These are phyloP conservation scores for Megaustenia siamemsis DNA, from an alignment of 2,888 invertebrate genomes.

Conservation along the genomic window DNA sequence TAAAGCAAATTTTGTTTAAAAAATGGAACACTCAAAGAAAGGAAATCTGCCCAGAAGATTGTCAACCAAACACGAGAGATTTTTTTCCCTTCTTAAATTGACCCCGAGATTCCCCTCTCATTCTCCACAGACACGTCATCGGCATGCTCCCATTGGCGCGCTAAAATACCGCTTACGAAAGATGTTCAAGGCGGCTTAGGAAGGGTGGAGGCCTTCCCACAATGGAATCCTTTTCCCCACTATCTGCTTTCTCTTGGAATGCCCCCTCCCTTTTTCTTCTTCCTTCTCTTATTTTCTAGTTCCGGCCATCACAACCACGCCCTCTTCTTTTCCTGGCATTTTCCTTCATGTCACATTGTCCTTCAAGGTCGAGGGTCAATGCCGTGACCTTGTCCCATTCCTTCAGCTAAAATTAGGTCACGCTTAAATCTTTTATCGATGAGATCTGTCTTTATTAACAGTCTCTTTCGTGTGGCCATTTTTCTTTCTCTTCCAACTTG, in stretches of 20 bases:
- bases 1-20: no score
- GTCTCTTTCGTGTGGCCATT: background rate
- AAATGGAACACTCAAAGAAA: no score
- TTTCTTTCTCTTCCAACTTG: background rate
- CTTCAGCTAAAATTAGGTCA: background rate
- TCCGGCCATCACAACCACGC: background rate
- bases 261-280: background rate
- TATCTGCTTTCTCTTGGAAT: background rate
- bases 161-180: conserved; percentile 17
- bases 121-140: background rate
- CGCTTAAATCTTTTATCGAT: background rate
- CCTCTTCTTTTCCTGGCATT: background rate
- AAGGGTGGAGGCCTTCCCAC: background rate
- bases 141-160: background rate
- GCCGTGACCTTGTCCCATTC: background rate
- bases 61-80: no score
- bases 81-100: no score
- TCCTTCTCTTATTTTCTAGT: background rate
- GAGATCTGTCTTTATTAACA: background rate
- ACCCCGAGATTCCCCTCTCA: no score
- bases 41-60: no score
- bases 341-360: background rate
- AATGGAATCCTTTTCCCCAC: background rate
- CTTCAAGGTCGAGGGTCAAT: background rate
- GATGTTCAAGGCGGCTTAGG: background rate